phyloP scores from a whole-genome alignment of 2,797 vertebrate species.

The Tenualosa ilisha region DNA sequence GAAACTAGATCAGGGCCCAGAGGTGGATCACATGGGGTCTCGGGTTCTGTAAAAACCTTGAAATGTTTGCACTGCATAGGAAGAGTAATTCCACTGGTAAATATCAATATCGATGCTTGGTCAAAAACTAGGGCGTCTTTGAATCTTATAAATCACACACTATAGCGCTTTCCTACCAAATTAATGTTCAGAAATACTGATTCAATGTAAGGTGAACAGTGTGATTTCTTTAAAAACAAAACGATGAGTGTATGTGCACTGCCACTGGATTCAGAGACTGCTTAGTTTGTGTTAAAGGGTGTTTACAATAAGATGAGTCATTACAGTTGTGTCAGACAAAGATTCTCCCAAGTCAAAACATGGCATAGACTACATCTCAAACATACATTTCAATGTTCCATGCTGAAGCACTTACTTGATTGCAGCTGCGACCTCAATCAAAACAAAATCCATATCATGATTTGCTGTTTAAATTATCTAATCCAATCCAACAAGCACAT shows the following conservation, averaged over 20 bases:
- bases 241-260: not conserved
- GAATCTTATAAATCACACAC: not conserved
- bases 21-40: constrained; percentile 18
- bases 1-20: constrained; percentile 5
- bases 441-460: not conserved
- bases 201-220: not conserved
- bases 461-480: constrained; percentile 26
- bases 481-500: constrained; percentile 24
- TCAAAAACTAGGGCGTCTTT: not conserved
- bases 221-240: not conserved
- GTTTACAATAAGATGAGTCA: not conserved
- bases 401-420: constrained; percentile 34
- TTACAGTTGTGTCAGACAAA: not conserved
- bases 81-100: not conserved
- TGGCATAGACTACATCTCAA: not conserved
- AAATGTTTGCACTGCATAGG: constrained; percentile 28
- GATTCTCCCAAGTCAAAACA: not conserved
- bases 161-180: not conserved
- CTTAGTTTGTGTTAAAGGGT: not conserved
- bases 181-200: not conserved
- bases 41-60: constrained; percentile 27
- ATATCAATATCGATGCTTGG: not conserved
- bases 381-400: constrained; percentile 1
- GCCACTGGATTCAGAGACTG: not conserved
- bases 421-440: constrained; percentile 27